Evolutionary conservation across 2,113 vertebrate genomes (phyloP), one percentile per base, ranked within the genome.

Genomic region (Hystrix brachyura): DNA sequence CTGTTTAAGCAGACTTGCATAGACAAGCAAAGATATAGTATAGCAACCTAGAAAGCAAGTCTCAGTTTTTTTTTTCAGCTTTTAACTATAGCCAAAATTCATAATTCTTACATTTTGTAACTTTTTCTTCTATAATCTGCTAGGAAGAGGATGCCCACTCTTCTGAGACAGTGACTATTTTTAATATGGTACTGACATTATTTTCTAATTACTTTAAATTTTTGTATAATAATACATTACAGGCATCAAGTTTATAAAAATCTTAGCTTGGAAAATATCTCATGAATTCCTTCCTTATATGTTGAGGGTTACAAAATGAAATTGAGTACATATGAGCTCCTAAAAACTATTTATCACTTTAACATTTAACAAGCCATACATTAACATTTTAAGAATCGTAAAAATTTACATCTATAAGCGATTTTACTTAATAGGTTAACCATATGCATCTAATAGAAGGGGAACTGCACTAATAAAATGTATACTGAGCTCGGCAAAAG

Each of bases 371-470:
- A 98, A 98, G 98, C 96, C 98, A 98, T 98, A 98, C 97, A 98
- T 98, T 99, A 99, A 98, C 98, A 99, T 99, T 99, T 98, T 98
- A 98, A 95, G 98, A 98, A 97, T 98, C 97, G 98, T 98, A 98
- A 99, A 98, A 98, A 98, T 98, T 98, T 98, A 98, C 98, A 98
- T 98, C 95, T 98, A 98, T 99, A 98, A 98, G 97, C 69, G 23
- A 98, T 98, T 98, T 98, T 98, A 97, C 97, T 98, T 98, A 98
- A 98, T 98, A 98, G 98, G 95, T 98, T 98, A 98, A 97, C 91
- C 88, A 97, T 96, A 96, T 72, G 91, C 92, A 94, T 98, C 87
- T 82, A 84, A 87, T 80, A 97, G 0, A 9, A 89, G 1, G 0
- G 38, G 84, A 94, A 46, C 62, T 57, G 92, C 85, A 97, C 60